A percentile compares a stretch with the other conserved stretches of the same genome.
phyloP scores from a whole-genome alignment of 2,888 invertebrate genomes.

The Nomada flava region DNA sequence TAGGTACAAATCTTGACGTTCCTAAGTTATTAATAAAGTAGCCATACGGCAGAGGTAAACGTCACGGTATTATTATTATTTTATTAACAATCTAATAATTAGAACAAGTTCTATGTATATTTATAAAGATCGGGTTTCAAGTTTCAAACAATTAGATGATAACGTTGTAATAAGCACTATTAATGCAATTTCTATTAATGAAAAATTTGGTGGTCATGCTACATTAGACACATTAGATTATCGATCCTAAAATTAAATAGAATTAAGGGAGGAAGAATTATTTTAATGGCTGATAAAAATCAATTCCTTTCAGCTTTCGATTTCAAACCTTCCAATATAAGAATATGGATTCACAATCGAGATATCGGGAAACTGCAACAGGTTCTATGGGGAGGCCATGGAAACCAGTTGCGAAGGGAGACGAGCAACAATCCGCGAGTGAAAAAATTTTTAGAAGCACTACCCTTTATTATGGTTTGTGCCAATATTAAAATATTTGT shows the following conservation, averaged over 20 bases:
- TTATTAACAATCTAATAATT: no score
- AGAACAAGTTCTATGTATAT: no score
- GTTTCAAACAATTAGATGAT: no score
- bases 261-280: neutral
- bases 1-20: constrained; percentile 22
- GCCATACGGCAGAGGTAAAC: constrained; percentile 3
- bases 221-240: no score
- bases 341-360: constrained; percentile 98
- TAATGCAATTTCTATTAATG: no score
- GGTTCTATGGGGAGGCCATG: constrained; percentile 96
- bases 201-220: no score
- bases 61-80: constrained; percentile 1
- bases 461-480: constrained; percentile 95
- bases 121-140: no score
- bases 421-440: constrained; percentile 94
- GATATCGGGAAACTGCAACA: constrained; percentile 94
- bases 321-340: constrained; percentile 94
- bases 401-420: constrained; percentile 92
- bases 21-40: constrained; percentile 40
- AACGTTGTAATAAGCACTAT: no score
- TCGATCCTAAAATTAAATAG: no score
- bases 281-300: neutral
- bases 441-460: constrained; percentile 94
- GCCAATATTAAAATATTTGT: neutral
- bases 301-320: constrained; percentile 87